These are phyloP conservation scores for Maniola hyperantus DNA, from an alignment of 2,888 invertebrate genomes.

Conservation along the genomic window DNA sequence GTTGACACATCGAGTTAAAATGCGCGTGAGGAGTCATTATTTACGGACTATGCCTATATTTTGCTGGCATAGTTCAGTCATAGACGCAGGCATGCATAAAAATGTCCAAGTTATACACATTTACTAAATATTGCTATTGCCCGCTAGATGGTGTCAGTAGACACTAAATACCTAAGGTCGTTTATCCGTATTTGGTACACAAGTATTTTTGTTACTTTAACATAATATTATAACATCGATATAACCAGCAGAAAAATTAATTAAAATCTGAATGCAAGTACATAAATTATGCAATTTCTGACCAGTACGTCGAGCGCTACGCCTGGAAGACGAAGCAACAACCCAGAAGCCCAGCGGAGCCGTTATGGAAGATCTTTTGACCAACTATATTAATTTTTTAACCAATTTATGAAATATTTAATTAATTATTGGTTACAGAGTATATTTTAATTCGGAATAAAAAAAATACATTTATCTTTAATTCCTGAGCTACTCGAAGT, in stretches of 20 bases:
- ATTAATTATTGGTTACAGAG: background rate
- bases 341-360: slow-evolving; percentile 25
- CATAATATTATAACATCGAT: too few relatives aligned
- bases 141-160: slow-evolving; percentile 6
- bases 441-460: too few relatives aligned
- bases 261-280: background rate
- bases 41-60: too few relatives aligned
- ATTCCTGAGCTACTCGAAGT: too few relatives aligned
- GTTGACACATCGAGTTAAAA: too few relatives aligned
- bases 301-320: slow-evolving; percentile 21
- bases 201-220: too few relatives aligned
- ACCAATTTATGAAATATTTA: slow-evolving; percentile 33
- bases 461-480: too few relatives aligned
- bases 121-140: background rate
- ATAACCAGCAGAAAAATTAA: background rate
- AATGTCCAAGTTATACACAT: background rate
- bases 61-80: too few relatives aligned
- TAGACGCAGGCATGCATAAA: too few relatives aligned
- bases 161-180: background rate
- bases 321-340: slow-evolving; percentile 15
- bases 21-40: too few relatives aligned
- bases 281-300: background rate
- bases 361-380: slow-evolving; percentile 32
- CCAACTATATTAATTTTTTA: slow-evolving; percentile 38
- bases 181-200: background rate